phyloP scores from a whole-genome alignment of 2,797 vertebrate species.

The Chrysocyon brachyurus region DNA sequence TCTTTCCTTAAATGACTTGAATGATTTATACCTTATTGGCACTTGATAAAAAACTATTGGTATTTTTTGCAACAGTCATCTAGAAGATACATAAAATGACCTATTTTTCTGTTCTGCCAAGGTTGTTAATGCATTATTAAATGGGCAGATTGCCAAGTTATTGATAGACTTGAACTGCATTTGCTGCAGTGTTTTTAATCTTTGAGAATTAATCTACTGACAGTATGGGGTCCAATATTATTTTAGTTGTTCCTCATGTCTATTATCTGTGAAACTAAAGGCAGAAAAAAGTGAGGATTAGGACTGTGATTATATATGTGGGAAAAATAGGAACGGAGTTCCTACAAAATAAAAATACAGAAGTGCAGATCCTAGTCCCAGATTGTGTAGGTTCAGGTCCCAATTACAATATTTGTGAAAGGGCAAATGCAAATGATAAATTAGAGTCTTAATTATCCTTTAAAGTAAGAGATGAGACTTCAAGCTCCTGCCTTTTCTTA shows the following conservation, averaged over 20 bases:
- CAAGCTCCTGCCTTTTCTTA: not conserved
- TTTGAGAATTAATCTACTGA: not conserved
- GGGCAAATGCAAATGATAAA: not conserved
- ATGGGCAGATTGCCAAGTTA: not conserved
- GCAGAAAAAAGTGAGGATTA: not conserved
- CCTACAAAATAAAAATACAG: not conserved
- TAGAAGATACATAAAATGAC: not conserved
- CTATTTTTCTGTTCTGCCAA: not conserved
- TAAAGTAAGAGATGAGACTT: not conserved
- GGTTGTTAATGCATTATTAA: not conserved
- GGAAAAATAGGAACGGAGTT: not conserved
- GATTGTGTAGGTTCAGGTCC: not conserved
- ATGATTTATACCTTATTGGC: not conserved
- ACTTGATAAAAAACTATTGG: not conserved
- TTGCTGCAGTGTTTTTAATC: not conserved
- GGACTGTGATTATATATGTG: not conserved
- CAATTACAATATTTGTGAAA: not conserved
- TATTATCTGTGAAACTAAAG: conserved; percentile 16
- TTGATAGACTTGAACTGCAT: not conserved
- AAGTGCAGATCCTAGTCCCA: not conserved
- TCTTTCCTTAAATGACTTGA: not conserved
- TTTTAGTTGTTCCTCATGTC: not conserved
- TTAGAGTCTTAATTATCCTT: not conserved
- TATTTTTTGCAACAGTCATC: not conserved
- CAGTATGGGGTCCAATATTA: not conserved